These are phyloP conservation scores for Acanthosoma haemorrhoidale DNA, from an alignment of 2,888 invertebrate genomes.

Conservation along the genomic window DNA sequence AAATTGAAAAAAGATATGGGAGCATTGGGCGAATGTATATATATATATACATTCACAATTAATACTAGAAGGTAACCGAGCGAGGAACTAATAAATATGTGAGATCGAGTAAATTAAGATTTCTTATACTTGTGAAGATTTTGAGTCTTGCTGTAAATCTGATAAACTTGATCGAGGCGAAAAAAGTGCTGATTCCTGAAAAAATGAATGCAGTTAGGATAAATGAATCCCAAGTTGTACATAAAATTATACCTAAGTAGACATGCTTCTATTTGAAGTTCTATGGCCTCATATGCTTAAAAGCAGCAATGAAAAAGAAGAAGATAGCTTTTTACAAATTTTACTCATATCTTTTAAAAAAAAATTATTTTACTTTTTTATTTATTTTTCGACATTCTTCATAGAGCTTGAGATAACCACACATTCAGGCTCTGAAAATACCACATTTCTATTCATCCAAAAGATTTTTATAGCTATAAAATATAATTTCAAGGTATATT, in stretches of 20 bases:
- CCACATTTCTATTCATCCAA: too few species aligned
- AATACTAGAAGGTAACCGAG: constrained; percentile 35
- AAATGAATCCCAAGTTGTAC: neutral
- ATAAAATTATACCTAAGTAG: neutral
- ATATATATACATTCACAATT: neutral
- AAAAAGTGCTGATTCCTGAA: constrained; percentile 40
- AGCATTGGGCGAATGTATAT: neutral
- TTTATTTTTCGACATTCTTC: too few species aligned
- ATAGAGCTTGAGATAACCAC: too few species aligned
- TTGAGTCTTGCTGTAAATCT: constrained; percentile 39
- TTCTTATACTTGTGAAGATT: constrained; percentile 41
- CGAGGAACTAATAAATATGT: constrained; percentile 36
- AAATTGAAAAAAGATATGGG: neutral
- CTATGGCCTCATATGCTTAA: neutral
- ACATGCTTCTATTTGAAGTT: neutral
- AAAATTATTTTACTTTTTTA: too few species aligned
- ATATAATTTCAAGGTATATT: too few species aligned
- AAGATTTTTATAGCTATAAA: too few species aligned
- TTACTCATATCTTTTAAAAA: neutral
- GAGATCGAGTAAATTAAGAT: constrained; percentile 35
- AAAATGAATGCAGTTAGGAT: constrained; percentile 14
- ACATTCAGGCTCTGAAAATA: too few species aligned
- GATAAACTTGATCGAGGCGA: constrained; percentile 39
- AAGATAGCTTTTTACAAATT: neutral
- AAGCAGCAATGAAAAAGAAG: neutral